Conservation (phyloP, 2,113 vertebrate species). For the Siniperca chuatsi region DNA sequence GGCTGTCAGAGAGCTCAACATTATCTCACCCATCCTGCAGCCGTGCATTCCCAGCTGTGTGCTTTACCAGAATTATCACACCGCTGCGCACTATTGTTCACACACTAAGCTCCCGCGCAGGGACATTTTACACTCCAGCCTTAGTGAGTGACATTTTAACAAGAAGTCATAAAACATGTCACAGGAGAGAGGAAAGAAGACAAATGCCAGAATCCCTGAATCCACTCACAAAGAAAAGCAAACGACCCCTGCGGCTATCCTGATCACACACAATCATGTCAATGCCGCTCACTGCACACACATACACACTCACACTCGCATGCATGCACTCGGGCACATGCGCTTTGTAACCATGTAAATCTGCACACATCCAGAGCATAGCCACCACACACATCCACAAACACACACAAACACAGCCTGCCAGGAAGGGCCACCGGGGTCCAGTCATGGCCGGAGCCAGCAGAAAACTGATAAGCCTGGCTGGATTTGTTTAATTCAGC, state of each 20-base stretch:
- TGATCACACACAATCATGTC: conserved; percentile 79
- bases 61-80: conserved; percentile 66
- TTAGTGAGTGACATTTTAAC: conserved; percentile 75
- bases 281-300: conserved; percentile 27
- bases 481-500: conserved; percentile 65
- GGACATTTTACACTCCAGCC: conserved; percentile 61
- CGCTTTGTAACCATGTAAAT: conserved; percentile 27
- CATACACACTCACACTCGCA: conserved; percentile 9
- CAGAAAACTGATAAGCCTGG: conserved; percentile 63
- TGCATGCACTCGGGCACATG: conserved; percentile 30
- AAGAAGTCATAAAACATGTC: conserved; percentile 74
- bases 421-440: conserved; percentile 58
- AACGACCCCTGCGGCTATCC: conserved; percentile 55
- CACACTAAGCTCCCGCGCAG: conserved; percentile 42
- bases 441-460: conserved; percentile 53
- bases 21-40: conserved; percentile 55
- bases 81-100: conserved; percentile 54
- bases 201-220: conserved; percentile 68
- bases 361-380: conserved; percentile 26
- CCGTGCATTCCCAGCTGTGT: conserved; percentile 42
- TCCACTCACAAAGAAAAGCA: conserved; percentile 55
- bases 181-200: conserved; percentile 49
- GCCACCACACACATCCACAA: conserved; percentile 1
- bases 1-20: conserved; percentile 21
- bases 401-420: conserved; percentile 15